Evolutionary conservation across 2,797 vertebrate genomes (phyloP), one percentile per base, ranked within the genome.

Genomic region (Carapus acus): DNA sequence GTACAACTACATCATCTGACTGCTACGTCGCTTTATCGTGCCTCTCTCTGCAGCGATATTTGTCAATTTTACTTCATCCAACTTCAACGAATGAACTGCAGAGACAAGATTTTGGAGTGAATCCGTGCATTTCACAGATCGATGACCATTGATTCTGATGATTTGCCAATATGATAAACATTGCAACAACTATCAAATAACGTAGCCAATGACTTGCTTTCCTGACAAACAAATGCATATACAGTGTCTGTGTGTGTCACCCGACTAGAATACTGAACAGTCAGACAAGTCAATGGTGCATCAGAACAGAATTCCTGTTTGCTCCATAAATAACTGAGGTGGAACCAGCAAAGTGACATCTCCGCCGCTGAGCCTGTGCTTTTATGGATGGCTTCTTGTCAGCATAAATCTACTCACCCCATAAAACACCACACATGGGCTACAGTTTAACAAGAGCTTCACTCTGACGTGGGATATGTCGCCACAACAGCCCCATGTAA

Each of bases 341-440:
- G 65, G 69, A 75, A 73, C 71, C 49, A 43, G 64, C 62, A 65
- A 60, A 48, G 69, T 51, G 72, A 72, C 67, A 66, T 73, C 63
- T 21, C 49, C 59, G 29, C 43, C 55, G 42, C 49, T 46, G 47
- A 65, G 65, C 65, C 75, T 67, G 67, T 23, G 62, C 71, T 57
- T 72, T 67, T 74, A 75, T 67, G 65, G 65, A 76, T 73, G 67
- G 66, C 44, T 49, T 44, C 24, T 60, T 81, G 80, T 83, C 78
- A 76, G 58, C 71, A 73, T 78, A 39, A 78, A 80, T 83, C 58
- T 51, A 65, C 58, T 74, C 73, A 71, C 65, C 79, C 69, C 63
- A 69, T 73, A 56, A 77, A 75, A 49, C 65, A 71, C 59, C 41
- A 58, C 49, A 51, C 58, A 46, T 53, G 45, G 58, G 58, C 45